A percentile compares a stretch with the other conserved stretches of the same genome.
phyloP scores from a whole-genome alignment of 2,888 invertebrate species.

The Lysandra coridon region DNA sequence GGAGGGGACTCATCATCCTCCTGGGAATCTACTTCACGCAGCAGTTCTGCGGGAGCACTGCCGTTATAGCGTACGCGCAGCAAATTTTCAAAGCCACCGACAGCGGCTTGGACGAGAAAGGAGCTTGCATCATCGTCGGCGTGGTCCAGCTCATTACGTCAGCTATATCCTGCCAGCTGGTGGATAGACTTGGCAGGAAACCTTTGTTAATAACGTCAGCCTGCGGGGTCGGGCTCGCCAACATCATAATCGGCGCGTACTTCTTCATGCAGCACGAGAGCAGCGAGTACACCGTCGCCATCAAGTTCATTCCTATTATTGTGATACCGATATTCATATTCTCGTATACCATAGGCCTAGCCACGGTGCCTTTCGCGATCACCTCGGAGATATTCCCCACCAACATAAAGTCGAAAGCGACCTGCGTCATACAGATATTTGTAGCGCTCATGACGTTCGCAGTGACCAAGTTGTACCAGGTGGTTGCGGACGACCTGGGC shows the following conservation, averaged over 20 bases:
- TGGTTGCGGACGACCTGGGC: slow-evolving; percentile 74
- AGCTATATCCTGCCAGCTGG: slow-evolving; percentile 77
- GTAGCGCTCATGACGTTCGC: slow-evolving; percentile 81
- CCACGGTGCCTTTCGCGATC: slow-evolving; percentile 82
- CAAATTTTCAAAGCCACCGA: slow-evolving; percentile 82
- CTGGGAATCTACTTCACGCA: slow-evolving; percentile 81
- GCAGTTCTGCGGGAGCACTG: slow-evolving; percentile 83
- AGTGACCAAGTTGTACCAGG: slow-evolving; percentile 80
- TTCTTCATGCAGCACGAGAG: slow-evolving; percentile 76
- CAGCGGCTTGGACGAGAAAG: slow-evolving; percentile 64
- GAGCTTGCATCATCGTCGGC: slow-evolving; percentile 78
- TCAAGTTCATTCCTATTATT: slow-evolving; percentile 80
- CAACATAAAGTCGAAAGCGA: slow-evolving; percentile 83
- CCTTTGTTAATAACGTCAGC: slow-evolving; percentile 82
- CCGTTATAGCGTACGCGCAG: slow-evolving; percentile 80
- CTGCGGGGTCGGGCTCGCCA: slow-evolving; percentile 74
- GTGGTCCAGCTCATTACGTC: slow-evolving; percentile 78
- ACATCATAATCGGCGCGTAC: slow-evolving; percentile 77
- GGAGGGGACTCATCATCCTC: slow-evolving; percentile 80
- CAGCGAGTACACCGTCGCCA: slow-evolving; percentile 64
- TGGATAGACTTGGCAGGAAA: slow-evolving; percentile 82
- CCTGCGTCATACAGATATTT: slow-evolving; percentile 82
- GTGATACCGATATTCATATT: slow-evolving; percentile 82
- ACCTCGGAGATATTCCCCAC: slow-evolving; percentile 84
- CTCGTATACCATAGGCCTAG: slow-evolving; percentile 82